phyloP scores from a whole-genome alignment of 2,113 vertebrate species.

The Lampris incognitus region DNA sequence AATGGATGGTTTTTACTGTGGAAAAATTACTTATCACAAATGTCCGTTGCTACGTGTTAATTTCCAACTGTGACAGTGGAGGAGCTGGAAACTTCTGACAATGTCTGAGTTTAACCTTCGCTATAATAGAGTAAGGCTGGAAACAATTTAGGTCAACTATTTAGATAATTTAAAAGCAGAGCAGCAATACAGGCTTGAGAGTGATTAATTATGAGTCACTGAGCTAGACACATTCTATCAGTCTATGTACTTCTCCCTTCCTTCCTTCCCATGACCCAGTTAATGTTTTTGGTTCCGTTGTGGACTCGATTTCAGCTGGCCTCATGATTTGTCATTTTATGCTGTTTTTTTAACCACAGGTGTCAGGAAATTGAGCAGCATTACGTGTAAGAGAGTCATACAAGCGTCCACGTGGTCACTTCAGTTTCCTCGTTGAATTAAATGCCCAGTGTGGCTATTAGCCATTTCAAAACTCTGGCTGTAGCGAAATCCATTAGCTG shows the following conservation, averaged over 20 bases:
- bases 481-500: too few relatives aligned
- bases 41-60: too few relatives aligned
- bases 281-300: neutral
- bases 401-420: neutral
- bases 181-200: neutral
- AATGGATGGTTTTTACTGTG: too few relatives aligned
- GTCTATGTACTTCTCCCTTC: neutral
- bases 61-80: too few relatives aligned
- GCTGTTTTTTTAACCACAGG: neutral
- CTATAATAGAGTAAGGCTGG: slow-evolving; percentile 7
- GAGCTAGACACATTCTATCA: neutral
- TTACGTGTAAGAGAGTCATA: neutral
- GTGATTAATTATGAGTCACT: slow-evolving; percentile 42
- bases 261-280: slow-evolving; percentile 14
- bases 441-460: too few relatives aligned
- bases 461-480: too few relatives aligned
- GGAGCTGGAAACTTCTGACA: too few relatives aligned
- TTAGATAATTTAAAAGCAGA: neutral
- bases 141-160: slow-evolving; percentile 31
- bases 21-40: too few relatives aligned
- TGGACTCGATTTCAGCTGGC: slow-evolving; percentile 3
- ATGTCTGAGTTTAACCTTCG: too few relatives aligned
- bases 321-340: neutral
- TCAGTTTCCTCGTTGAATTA: neutral
- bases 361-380: slow-evolving; percentile 20